Evolutionary conservation across 2,113 vertebrate species (phyloP).

Genomic region (Cacatua alba): DNA sequence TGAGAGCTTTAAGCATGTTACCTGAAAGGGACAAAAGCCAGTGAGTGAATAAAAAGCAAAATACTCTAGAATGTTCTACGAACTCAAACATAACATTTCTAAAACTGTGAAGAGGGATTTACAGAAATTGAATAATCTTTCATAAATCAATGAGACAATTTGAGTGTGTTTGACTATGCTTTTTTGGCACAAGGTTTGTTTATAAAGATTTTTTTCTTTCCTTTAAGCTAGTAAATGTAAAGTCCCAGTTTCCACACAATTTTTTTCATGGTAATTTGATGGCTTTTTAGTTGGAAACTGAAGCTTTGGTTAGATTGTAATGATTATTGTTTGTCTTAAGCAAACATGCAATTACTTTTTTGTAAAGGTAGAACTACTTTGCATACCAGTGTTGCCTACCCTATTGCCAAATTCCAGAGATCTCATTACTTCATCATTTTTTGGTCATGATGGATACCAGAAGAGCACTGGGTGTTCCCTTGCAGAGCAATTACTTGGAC

Average conservation of each 20-base stretch:
- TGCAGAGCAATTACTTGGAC: neutral
- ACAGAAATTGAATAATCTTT: neutral
- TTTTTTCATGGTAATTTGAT: neutral
- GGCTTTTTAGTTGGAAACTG: neutral
- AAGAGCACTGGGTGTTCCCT: neutral
- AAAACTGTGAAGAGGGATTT: neutral
- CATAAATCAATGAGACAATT: neutral
- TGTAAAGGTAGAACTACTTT: neutral
- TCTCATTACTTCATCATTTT: neutral
- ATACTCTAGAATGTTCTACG: neutral
- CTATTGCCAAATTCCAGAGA: neutral
- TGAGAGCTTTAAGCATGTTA: neutral
- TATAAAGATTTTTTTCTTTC: neutral
- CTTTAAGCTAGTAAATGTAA: neutral
- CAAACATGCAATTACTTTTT: neutral
- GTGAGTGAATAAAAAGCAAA: neutral
- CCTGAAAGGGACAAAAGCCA: neutral
- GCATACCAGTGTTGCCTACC: neutral
- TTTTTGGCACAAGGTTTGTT: neutral
- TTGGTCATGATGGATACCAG: neutral
- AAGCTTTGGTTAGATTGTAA: neutral
- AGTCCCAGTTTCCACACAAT: neutral
- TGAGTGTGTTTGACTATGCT: fast-evolving
- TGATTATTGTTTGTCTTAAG: neutral
- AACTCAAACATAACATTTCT: neutral